These are phyloP conservation scores for Acleris emargana DNA, from an alignment of 2,888 invertebrate genomes.

Conservation along the genomic window DNA sequence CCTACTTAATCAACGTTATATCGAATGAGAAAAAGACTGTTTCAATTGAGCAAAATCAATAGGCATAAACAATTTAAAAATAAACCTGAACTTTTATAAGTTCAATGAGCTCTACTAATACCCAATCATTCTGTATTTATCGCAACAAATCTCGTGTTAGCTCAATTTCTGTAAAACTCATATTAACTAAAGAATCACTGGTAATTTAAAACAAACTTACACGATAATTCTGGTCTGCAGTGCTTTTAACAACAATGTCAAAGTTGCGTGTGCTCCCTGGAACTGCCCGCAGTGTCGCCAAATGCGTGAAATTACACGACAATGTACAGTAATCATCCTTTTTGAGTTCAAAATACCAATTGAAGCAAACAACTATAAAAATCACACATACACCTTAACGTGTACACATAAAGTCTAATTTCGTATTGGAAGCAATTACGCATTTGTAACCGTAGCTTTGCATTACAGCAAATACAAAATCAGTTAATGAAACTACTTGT, in stretches of 20 bases:
- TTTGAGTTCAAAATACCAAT: conserved; percentile 18
- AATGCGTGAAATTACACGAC: conserved; percentile 38
- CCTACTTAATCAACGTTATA: too few species aligned
- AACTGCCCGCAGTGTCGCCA: conserved; percentile 35
- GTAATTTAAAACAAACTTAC: background rate
- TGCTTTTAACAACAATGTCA: conserved; percentile 15
- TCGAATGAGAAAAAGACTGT: too few species aligned
- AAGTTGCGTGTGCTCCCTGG: conserved; percentile 29
- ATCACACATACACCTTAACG: background rate
- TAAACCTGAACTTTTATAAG: too few species aligned
- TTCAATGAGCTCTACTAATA: too few species aligned
- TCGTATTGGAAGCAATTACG: background rate
- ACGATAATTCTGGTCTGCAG: background rate
- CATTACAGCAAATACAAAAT: background rate
- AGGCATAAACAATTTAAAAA: too few species aligned
- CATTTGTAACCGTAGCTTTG: conserved; percentile 12
- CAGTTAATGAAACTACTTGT: background rate
- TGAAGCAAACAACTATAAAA: background rate
- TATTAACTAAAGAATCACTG: too few species aligned
- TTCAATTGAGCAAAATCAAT: too few species aligned
- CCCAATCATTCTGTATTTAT: too few species aligned
- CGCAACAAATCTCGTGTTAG: too few species aligned
- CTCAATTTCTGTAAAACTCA: too few species aligned
- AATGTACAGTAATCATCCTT: conserved; percentile 38
- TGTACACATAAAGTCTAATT: background rate